Percentiles rank a stretch among this genome's conserved stretches.
Conservation (phyloP, 2,888 invertebrate genomes). For the Ormyrus nitidulus region DNA sequence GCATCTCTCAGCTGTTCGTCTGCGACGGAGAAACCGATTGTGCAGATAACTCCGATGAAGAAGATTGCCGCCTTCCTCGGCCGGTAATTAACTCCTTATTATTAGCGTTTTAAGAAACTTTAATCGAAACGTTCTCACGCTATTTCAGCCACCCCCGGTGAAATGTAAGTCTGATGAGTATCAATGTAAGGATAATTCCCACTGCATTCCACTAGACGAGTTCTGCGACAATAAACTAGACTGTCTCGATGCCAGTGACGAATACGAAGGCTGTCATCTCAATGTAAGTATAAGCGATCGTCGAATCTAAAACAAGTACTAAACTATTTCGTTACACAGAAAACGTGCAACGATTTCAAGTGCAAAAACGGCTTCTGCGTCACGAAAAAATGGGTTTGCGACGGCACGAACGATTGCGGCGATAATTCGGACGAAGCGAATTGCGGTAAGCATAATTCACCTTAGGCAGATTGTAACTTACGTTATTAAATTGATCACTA, state of each 20-base stretch:
- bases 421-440: conserved; percentile 83
- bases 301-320: background rate
- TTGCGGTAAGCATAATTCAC: conserved; percentile 66
- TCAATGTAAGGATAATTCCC: conserved; percentile 62
- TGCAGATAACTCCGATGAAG: conserved; percentile 78
- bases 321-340: conserved; percentile 56
- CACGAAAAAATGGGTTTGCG: conserved; percentile 77
- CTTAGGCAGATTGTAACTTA: conserved; percentile 53
- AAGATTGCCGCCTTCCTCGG: conserved; percentile 68
- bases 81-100: conserved; percentile 17
- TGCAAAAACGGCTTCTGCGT: conserved; percentile 80
- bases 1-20: conserved; percentile 76
- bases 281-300: conserved; percentile 59
- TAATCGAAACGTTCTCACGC: too few relatives aligned
- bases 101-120: too few relatives aligned
- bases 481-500: background rate
- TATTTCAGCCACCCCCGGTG: background rate
- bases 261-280: conserved; percentile 67
- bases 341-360: conserved; percentile 79
- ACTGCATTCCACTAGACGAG: conserved; percentile 71
- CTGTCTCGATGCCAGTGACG: conserved; percentile 75
- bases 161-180: conserved; percentile 63
- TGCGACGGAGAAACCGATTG: conserved; percentile 80
- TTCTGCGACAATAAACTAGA: conserved; percentile 73
- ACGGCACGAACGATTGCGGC: conserved; percentile 78